These are phyloP conservation scores for Poeciliopsis turneri DNA, from an alignment of 2,797 vertebrate species.

Conservation along the genomic window DNA sequence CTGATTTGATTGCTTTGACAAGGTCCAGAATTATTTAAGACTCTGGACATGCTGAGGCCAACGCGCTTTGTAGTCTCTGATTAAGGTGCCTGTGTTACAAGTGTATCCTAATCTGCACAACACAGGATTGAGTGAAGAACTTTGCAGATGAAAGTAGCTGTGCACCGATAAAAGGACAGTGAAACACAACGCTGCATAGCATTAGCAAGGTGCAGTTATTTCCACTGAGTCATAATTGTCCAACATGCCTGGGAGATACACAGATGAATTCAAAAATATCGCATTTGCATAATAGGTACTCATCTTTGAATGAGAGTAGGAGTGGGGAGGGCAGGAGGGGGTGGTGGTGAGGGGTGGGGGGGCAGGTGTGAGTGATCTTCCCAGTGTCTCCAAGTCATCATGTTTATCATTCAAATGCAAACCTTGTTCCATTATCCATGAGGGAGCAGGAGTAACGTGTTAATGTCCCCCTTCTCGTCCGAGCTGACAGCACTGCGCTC, in stretches of 20 bases:
- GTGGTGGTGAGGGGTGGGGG: constrained; percentile 10
- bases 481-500: constrained; percentile 66
- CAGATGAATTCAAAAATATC: constrained; percentile 68
- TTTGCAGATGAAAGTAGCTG: constrained; percentile 74
- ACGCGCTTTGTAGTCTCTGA: constrained; percentile 60
- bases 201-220: constrained; percentile 73
- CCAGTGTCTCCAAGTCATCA: constrained; percentile 80
- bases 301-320: constrained; percentile 52
- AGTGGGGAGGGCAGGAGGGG: constrained; percentile 18
- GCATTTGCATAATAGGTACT: constrained; percentile 81
- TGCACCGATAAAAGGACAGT: constrained; percentile 59
- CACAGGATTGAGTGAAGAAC: constrained; percentile 53
- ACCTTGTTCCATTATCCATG: constrained; percentile 87
- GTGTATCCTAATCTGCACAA: constrained; percentile 75
- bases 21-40: constrained; percentile 73
- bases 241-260: constrained; percentile 82
- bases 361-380: constrained; percentile 72
- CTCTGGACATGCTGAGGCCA: constrained; percentile 40
- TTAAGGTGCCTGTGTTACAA: constrained; percentile 62
- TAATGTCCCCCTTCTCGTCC: constrained; percentile 72
- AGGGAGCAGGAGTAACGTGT: constrained; percentile 75
- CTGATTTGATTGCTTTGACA: constrained; percentile 63
- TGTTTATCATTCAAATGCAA: constrained; percentile 87
- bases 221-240: constrained; percentile 78
- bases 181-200: constrained; percentile 64